Base-by-base conservation (phyloP, 2,797 vertebrate species). In the Myoxocephalus aenaeus region DNA sequence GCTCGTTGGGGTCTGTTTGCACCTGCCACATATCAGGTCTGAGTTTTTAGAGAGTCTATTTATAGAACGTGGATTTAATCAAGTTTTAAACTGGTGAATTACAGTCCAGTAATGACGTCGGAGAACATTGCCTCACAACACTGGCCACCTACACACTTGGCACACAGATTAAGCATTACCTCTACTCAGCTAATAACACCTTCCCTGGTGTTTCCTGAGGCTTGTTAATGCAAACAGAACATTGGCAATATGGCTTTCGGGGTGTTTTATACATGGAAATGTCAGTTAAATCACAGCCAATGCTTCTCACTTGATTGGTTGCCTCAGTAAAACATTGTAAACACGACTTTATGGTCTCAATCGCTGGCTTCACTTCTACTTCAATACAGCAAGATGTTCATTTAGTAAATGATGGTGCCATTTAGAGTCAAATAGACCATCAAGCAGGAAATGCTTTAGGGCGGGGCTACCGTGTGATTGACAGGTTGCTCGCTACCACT, bases 91-190 rank as follows among this genome's bases (percentile, higher is more conserved):
- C 5, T 2, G 22, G 42, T 53, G 3, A 38, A 40, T 40, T 34
- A 50, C 15, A 44, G 32, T 42, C 51, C 46, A 66, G 63, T 53
- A 2, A 7, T 72, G 73, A 67, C 29, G 22, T 79, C 40, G 58
- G 8, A 63, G 69, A 13, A 34, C 13, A 7, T 36, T 50, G 20
- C 32, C 44, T 66, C 13, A 53, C 7, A 56, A 58, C 73, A 10
- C 53, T 20, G 65, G 66, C 56, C 69, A 56, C 78, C 71, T 38
- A 65, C 67, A 38, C 71, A 64, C 53, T 57, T 46, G 48, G 51
- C 68, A 63, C 38, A 59, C 29, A 46, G 25, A 27, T 14, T 11
- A 50, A 36, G 17, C 32, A 70, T 22, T 17, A 8, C 17, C 18
- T 70, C 25, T 25, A 6, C 54, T 42, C 8, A 13, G 12, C 17